Percentiles rank a stretch among this genome's conserved stretches.
Evolutionary conservation across 2,888 invertebrate species (phyloP).

Genomic region (Gastracanthus pulcherrimus): DNA sequence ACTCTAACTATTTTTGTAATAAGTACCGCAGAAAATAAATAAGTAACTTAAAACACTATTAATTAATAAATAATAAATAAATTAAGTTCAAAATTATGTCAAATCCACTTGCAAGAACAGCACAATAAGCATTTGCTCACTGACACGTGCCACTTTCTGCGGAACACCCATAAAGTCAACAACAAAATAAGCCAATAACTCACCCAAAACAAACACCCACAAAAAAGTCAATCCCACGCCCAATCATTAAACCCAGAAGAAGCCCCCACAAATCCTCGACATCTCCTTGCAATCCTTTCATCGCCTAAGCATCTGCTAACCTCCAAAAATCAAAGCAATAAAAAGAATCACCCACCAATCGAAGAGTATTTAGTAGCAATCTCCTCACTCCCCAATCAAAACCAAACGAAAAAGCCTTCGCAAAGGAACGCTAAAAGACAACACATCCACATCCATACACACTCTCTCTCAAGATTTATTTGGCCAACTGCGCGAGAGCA

Average conservation of each 20-base stretch:
- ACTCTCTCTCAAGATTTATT: constrained; percentile 37
- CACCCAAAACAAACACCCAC: neutral
- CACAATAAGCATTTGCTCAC: no score
- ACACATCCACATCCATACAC: neutral
- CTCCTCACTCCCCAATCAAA: neutral
- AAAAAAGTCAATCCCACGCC: no score
- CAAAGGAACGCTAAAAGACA: constrained; percentile 22
- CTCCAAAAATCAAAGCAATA: neutral
- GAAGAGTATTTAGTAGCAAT: neutral
- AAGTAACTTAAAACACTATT: no score
- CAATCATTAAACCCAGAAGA: no score
- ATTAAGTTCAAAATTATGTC: no score
- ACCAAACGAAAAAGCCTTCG: neutral
- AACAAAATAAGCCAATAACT: no score
- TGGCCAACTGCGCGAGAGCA: constrained; percentile 18
- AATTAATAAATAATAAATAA: no score
- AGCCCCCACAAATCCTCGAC: neutral
- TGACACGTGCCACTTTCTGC: no score
- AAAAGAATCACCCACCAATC: neutral
- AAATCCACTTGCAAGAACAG: no score
- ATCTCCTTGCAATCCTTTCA: neutral
- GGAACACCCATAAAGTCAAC: no score
- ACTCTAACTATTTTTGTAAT: no score
- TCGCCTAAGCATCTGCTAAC: neutral
- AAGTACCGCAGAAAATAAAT: no score